Evolutionary conservation across 2,113 vertebrate genomes (phyloP).

Genomic region (Pungitius pungitius): DNA sequence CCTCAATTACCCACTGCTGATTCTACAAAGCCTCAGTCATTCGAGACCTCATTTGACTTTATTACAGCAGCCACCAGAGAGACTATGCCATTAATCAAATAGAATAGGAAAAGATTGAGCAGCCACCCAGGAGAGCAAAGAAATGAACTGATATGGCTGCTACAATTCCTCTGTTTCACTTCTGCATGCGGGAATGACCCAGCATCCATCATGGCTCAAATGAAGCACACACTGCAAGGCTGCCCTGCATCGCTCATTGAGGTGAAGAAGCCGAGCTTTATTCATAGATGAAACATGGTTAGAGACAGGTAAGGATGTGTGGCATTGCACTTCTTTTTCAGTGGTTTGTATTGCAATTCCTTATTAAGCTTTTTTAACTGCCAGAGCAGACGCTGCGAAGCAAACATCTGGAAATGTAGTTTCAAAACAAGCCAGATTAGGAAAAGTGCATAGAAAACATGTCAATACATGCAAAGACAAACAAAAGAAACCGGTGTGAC

Average conservation of each 20-base stretch:
- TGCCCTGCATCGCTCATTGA: neutral
- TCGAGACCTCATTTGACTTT: constrained; percentile 73
- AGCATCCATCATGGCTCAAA: constrained; percentile 41
- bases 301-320: constrained; percentile 12
- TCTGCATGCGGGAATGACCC: constrained; percentile 18
- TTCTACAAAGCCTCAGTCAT: constrained; percentile 65
- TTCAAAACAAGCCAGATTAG: constrained; percentile 15
- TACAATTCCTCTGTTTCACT: constrained; percentile 23
- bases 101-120: constrained; percentile 43
- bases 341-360: constrained; percentile 24
- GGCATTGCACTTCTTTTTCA: constrained; percentile 11
- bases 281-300: constrained; percentile 1
- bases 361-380: constrained; percentile 11
- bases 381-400: neutral
- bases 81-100: constrained; percentile 70
- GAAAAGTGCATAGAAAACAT: constrained; percentile 4
- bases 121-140: constrained; percentile 46
- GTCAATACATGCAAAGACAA: neutral
- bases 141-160: constrained; percentile 47
- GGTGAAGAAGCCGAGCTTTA: constrained; percentile 5
- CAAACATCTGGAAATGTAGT: constrained; percentile 12
- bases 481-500: neutral
- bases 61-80: constrained; percentile 63
- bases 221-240: constrained; percentile 21
- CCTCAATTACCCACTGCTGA: constrained; percentile 69